These are phyloP conservation scores for Synanthedon formicaeformis DNA, from an alignment of 2,888 invertebrate species.

Conservation along the genomic window DNA sequence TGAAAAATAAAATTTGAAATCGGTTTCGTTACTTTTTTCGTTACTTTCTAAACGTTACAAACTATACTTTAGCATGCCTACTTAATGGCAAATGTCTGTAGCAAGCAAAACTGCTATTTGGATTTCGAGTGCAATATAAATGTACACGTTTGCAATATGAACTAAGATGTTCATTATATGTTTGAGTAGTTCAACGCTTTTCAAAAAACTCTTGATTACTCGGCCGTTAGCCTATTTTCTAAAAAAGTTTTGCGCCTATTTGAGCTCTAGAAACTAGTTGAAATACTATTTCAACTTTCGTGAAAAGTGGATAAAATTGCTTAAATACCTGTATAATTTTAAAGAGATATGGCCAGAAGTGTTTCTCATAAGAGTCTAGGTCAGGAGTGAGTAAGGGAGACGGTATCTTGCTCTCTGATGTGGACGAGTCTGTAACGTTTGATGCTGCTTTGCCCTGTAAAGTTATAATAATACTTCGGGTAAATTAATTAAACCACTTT, in stretches of 20 bases:
- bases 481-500: too few relatives aligned
- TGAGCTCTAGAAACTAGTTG: background rate
- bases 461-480: background rate
- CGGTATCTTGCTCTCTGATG: conserved; percentile 28
- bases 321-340: conserved; percentile 54
- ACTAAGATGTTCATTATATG: too few relatives aligned
- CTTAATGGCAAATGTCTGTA: too few relatives aligned
- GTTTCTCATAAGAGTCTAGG: conserved; percentile 39
- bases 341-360: conserved; percentile 58
- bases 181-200: too few relatives aligned
- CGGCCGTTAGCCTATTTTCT: background rate
- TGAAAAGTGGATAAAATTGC: too few relatives aligned
- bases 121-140: too few relatives aligned
- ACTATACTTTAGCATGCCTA: too few relatives aligned
- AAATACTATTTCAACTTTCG: background rate
- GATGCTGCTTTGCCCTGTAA: background rate
- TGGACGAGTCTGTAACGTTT: conserved; percentile 17
- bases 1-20: too few relatives aligned
- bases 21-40: too few relatives aligned
- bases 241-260: background rate
- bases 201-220: background rate
- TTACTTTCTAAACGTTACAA: too few relatives aligned
- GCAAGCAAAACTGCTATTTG: too few relatives aligned
- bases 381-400: conserved; percentile 18
- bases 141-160: too few relatives aligned